Base-by-base conservation (phyloP, 2,888 invertebrate species). In the Venustoraphidia nigricollis region DNA sequence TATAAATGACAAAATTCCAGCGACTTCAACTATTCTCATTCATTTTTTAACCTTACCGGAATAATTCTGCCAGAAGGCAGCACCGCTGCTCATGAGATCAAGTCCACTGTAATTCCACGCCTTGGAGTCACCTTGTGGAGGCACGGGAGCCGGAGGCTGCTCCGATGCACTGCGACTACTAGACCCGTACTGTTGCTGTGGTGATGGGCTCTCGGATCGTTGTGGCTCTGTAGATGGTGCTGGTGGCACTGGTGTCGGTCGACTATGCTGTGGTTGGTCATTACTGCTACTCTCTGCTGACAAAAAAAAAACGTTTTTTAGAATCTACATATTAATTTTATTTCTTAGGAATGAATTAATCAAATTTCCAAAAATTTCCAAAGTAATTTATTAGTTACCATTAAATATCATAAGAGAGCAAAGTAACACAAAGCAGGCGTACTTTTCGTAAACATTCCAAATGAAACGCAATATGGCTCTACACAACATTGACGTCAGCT, bases 31-130 rank as follows among this genome's bases (percentile, higher is more conserved):
- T 3, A 27, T 10, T 13, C 41, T 44, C 27, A 10, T 10, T 37
- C 11, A 10, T 37, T 10, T 37, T 40, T 46, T 38, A 10, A 10
- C 6, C 79, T 76, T 65, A 90, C 89, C 89, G 62, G 89, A 89
- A 70, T 90, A 90, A 66, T 89, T 90, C 65, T 89, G 89, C 89
- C 89, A 90, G 69, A 90, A 89, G 41, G 88, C 88, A 44, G 83
- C 83, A 38, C 87, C 87, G 47, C 82, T 83, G 59, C 84, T 82
- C 77, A 90, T 87, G 65, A 89, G 79, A 69, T 89, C 89, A 55
- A 83, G 71, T 47, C 81, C 80, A 36, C 78, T 67, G 66, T 81
- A 82, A 38, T 40, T 47, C 82, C 82, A 82, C 41, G 71, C 71
- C 58, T 77, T 77, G 46, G 54, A 59, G 40, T 71, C 71, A 39